phyloP scores from a whole-genome alignment of 2,113 vertebrate genomes.

The Campylomormyrus numenius region DNA sequence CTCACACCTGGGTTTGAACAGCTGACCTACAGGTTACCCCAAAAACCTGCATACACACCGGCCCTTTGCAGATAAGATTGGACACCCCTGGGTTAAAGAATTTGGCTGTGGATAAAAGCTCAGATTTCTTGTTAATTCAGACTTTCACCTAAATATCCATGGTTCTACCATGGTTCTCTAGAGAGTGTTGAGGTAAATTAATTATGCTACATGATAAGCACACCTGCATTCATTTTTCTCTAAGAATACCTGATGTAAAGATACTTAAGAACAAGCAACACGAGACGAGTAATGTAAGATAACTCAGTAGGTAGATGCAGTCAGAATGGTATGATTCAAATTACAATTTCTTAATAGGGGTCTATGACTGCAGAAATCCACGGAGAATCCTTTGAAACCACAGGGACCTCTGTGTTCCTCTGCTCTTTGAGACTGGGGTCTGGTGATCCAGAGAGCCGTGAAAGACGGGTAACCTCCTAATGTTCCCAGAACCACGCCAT shows the following conservation, averaged over 20 bases:
- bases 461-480: neutral
- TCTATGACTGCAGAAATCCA: neutral
- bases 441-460: neutral
- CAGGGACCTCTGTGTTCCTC: neutral
- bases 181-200: neutral
- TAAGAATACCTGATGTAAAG: neutral
- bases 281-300: neutral
- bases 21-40: too few species aligned
- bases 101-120: neutral
- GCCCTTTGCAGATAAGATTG: too few species aligned
- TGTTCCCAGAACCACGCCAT: neutral
- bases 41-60: too few species aligned
- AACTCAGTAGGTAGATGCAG: neutral
- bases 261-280: neutral
- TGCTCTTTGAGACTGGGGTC: neutral
- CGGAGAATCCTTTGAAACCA: neutral
- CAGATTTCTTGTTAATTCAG: neutral
- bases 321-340: neutral
- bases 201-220: neutral
- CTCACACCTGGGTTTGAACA: too few species aligned
- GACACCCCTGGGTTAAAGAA: neutral
- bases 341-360: neutral
- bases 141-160: neutral
- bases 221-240: neutral
- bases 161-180: neutral